Evolutionary conservation across 2,113 vertebrate genomes (phyloP).

Genomic region (Rhagologus leucostigma): DNA sequence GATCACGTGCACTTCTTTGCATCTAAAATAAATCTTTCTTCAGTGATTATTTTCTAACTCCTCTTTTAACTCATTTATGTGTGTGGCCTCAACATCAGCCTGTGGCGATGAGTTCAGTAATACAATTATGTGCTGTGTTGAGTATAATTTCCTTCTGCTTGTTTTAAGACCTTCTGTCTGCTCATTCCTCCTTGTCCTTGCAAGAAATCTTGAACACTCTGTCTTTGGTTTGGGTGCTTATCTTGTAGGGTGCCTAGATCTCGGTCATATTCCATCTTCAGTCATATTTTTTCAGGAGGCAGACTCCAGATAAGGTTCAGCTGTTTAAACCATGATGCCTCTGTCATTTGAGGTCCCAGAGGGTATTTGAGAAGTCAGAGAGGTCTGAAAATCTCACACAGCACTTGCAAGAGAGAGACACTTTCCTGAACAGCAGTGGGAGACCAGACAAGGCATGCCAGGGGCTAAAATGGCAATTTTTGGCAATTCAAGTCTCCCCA

Average conservation of each 20-base stretch:
- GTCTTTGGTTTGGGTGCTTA: not conserved
- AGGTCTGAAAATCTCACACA: not conserved
- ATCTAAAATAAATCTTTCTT: slow-evolving; percentile 3
- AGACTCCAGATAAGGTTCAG: not conserved
- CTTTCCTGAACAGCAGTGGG: not conserved
- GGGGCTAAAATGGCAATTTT: not conserved
- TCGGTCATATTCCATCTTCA: not conserved
- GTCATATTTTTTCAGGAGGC: not conserved
- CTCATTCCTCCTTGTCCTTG: not conserved
- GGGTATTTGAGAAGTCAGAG: not conserved
- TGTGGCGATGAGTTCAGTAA: not conserved
- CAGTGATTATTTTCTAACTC: not conserved
- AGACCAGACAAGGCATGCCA: not conserved
- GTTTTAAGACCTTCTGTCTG: slow-evolving; percentile 1
- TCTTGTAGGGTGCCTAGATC: not conserved
- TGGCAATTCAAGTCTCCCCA: not conserved
- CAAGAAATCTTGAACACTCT: not conserved
- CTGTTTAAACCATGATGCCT: not conserved
- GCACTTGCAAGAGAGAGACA: not conserved
- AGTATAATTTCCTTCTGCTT: slow-evolving; percentile 34
- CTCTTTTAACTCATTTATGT: slow-evolving; percentile 16
- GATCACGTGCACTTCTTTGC: not conserved
- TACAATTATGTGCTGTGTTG: not conserved
- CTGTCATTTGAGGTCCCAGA: not conserved
- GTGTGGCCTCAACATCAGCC: slow-evolving; percentile 10